These are phyloP conservation scores for Pseudorhiza aurosa DNA, from an alignment of 30 jellyfish, hydroid and myxozoan species.

Conservation along the genomic window DNA sequence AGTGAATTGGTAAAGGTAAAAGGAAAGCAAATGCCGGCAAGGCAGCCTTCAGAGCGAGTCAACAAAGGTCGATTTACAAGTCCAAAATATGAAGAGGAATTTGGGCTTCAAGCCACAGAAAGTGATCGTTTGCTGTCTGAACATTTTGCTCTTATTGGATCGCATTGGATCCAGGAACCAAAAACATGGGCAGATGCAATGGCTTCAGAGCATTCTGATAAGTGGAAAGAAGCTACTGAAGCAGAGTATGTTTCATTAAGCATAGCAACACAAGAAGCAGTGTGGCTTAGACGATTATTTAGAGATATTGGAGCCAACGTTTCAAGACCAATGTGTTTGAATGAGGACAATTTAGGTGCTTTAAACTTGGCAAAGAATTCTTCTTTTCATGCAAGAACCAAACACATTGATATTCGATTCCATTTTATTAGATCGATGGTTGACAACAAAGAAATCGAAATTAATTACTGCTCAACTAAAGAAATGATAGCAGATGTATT, in stretches of 20 bases:
- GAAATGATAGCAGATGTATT: slow-evolving; percentile 2
- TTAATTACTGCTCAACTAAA: slow-evolving; percentile 7
- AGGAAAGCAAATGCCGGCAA: not conserved
- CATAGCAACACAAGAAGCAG: slow-evolving; percentile 49
- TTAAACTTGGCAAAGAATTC: not conserved
- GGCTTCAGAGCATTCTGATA: not conserved
- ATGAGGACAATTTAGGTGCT: slow-evolving; percentile 28
- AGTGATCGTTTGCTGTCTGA: not conserved
- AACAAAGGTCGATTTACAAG: not conserved
- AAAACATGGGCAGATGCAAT: not conserved
- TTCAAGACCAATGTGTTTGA: not conserved
- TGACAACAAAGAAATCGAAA: not conserved
- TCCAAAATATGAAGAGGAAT: not conserved
- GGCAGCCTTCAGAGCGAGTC: not conserved
- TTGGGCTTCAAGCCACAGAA: not conserved
- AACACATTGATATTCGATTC: slow-evolving; percentile 16
- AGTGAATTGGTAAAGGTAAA: not conserved
- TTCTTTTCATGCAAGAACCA: not conserved
- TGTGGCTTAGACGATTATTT: slow-evolving; percentile 22
- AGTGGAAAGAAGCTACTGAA: slow-evolving; percentile 62
- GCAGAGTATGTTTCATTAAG: slow-evolving; percentile 46
- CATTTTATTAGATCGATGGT: slow-evolving; percentile 15
- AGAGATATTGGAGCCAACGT: not conserved
- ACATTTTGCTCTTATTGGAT: not conserved
- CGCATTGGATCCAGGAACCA: not conserved